Evolutionary conservation across 2,888 invertebrate genomes (phyloP), one percentile per base, ranked within the genome.

Genomic region (Gymnoscelis rufifasciata): DNA sequence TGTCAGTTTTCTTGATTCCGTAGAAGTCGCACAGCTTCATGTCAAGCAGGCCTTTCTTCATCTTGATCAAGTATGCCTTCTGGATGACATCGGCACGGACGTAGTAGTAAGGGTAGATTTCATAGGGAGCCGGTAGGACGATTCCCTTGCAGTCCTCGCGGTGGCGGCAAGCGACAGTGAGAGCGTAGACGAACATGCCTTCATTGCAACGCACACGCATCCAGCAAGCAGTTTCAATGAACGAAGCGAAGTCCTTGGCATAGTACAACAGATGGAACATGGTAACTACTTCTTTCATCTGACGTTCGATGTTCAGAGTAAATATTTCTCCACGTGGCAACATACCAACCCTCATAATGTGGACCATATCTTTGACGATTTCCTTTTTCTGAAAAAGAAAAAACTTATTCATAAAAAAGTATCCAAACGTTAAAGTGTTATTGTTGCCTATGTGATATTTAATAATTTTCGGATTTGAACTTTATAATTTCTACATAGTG

Each of bases 51-150:
- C 83, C 87, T 46, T 61, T 83, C 65, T 78, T 88, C 84, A 86
- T 86, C 60, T 90, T 90, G 43, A 89, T 71, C 55, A 87, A 51
- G 62, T 90, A 89, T 1, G 89, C 83, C 43, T 87, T 89, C 48
- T 90, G 86, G 59, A 93, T 88, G 12, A 92, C 91, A 61, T 93
- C 91, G 11, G 89, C 83, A 62, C 91, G 91, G 52, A 92, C 91
- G 76, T 91, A 93, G 68, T 89, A 90, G 79, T 91, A 90, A 0
- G 93, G 93, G 51, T 91, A 86, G 57, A 90, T 84, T 71, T 91
- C 91, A 59, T 90, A 90, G 1, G 88, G 83, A 44, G 91, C 88
- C 33, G 91, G 91, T 12, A 91, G 68, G 19, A 88, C 74, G 43
- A 90, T 75, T 23, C 86, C 86, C 52, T 67, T 81, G 72, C 83